Evolutionary conservation across 2,888 invertebrate genomes (phyloP), one percentile per base, ranked within the genome.

Genomic region (Hirudinaria manillensis): DNA sequence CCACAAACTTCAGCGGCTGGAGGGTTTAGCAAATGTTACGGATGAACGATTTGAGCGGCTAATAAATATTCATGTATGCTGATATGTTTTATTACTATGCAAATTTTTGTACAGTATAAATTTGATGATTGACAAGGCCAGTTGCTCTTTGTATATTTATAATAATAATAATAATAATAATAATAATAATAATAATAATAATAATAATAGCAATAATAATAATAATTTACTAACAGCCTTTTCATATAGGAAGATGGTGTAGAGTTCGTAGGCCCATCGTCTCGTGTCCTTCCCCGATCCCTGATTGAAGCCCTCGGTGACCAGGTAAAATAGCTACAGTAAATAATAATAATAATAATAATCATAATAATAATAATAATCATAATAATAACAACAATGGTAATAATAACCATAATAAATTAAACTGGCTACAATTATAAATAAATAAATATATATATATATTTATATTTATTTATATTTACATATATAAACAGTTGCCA

Each of bases 251-350:
- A 97, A 97, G 82, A 93, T 93, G 80, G 96, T 96, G 87, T 95
- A 94, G 83, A 98, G 94, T 89, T 99, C 98, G 87, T 97, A 98
- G 4, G 97, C 97, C 97, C 98, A 99, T 85, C 95, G 93, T 75
- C 93, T 90, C 89, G 97, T 92, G 83, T 98, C 94, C 87, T 93
- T 92, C 74, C 90, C 88, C 80, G 90, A 90, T 73, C 92, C 93
- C 81, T 91, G 89, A 34, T 82, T 80, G 38, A 81, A 81, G 83
- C 93, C 88, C 84, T 94, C 93, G 78, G 96, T 93, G 83, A 98
- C 90, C 80, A 97, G 89, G 86, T 96, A 93, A 87, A 98, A 92
- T 79, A 91, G 87, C 89, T 86, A 80, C 34, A 80, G 32, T 24
- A 24, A 24, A 6, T 56, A 24, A 27, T 27, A n/a, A 56, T 56